Percentiles rank a stretch among this genome's conserved stretches.
Conservation (phyloP, 2,797 vertebrate genomes). For the Diplodus sargus region DNA sequence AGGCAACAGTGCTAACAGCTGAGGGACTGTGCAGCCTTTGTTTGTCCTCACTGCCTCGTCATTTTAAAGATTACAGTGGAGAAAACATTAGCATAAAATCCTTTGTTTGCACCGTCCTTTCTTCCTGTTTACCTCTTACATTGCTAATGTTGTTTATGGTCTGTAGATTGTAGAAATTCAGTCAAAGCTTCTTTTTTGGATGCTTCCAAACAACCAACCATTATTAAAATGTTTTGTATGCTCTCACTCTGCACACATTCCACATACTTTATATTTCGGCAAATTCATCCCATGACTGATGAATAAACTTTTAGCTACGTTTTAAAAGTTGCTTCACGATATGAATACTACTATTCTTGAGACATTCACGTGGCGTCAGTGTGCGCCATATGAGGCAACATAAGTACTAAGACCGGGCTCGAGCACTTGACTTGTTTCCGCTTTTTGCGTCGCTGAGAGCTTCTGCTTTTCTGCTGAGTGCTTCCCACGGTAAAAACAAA, state of each 20-base stretch:
- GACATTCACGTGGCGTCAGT: neutral
- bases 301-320: neutral
- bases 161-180: neutral
- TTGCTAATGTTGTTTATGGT: neutral
- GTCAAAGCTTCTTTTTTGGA: neutral
- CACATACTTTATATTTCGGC: neutral
- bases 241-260: neutral
- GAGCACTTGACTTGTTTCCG: neutral
- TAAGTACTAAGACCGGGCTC: neutral
- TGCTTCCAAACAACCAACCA: neutral
- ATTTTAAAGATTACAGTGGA: neutral
- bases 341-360: neutral
- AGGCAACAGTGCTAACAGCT: neutral
- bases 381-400: neutral
- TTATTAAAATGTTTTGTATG: neutral
- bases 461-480: slow-evolving; percentile 20
- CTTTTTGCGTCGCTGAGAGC: neutral
- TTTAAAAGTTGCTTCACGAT: neutral
- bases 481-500: neutral
- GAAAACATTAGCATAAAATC: neutral
- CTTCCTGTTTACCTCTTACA: neutral
- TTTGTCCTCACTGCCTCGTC: neutral
- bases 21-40: neutral
- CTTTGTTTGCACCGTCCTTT: neutral
- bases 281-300: neutral